Evolutionary conservation across 2,113 vertebrate genomes (phyloP).

Genomic region (Leuciscus idus): DNA sequence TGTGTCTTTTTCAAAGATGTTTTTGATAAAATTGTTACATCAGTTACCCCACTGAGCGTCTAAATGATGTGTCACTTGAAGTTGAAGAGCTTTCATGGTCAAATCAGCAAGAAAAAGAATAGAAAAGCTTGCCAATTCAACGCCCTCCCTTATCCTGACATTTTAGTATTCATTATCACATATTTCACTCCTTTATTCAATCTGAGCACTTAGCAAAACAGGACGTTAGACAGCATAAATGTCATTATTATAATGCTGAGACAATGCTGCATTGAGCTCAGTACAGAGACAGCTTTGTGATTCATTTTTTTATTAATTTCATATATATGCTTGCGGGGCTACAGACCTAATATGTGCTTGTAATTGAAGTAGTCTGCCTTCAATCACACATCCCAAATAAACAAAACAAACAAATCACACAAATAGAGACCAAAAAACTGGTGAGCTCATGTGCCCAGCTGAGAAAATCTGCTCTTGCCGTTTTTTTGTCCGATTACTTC

Average conservation of each 20-base stretch:
- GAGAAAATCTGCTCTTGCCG: conserved; percentile 24
- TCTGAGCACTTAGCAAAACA: conserved; percentile 22
- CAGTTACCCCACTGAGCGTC: not conserved
- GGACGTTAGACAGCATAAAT: not conserved
- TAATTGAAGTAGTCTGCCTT: conserved; percentile 35
- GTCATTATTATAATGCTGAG: conserved; percentile 1
- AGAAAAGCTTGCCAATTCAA: not conserved
- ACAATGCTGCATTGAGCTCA: not conserved
- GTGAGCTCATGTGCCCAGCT: conserved; percentile 40
- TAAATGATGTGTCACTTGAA: conserved; percentile 9
- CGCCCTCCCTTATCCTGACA: not conserved
- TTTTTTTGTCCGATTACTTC: conserved; percentile 13
- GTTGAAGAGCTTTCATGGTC: not conserved
- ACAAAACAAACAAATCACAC: conserved; percentile 22
- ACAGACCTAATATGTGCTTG: not conserved
- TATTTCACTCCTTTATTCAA: conserved; percentile 25
- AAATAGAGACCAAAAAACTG: conserved; percentile 6
- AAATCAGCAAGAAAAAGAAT: conserved; percentile 24
- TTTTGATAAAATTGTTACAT: not conserved
- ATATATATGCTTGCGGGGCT: not conserved
- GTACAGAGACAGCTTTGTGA: not conserved
- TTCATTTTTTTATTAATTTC: conserved; percentile 17
- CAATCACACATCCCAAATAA: conserved; percentile 11
- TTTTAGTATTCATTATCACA: not conserved
- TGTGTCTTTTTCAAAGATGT: not conserved